A percentile compares a stretch with the other conserved stretches of the same genome.
phyloP scores from a whole-genome alignment of 2,113 vertebrate genomes.

The Stegostoma tigrinum region DNA sequence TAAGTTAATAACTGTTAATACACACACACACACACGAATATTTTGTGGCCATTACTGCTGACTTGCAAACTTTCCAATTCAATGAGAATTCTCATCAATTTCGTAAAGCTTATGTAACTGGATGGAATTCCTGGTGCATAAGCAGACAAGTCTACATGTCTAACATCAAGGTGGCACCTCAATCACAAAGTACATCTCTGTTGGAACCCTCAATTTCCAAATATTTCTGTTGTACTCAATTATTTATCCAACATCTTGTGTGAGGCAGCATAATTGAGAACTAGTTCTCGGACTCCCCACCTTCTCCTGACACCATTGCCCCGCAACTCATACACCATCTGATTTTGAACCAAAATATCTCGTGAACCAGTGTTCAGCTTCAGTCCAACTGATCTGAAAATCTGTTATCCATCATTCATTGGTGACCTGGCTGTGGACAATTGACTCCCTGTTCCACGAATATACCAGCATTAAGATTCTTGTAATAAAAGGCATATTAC shows the following conservation, averaged over 20 bases:
- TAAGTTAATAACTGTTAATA: neutral
- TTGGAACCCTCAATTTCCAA: neutral
- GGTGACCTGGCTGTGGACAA: neutral
- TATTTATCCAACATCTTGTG: neutral
- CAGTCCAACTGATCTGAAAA: neutral
- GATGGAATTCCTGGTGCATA: neutral
- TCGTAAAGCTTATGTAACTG: neutral
- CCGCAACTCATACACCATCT: neutral
- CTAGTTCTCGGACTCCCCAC: too few relatives aligned
- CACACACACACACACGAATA: neutral
- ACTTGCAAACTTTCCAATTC: neutral
- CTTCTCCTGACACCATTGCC: too few relatives aligned
- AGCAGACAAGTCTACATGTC: neutral
- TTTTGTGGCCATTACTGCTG: neutral
- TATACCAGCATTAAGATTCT: neutral
- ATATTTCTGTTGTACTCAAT: neutral
- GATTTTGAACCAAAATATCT: neutral
- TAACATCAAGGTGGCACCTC: neutral
- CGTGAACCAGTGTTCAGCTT: neutral
- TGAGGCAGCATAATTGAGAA: neutral
- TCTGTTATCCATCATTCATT: neutral
- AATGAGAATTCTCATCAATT: neutral
- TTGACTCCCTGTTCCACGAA: neutral
- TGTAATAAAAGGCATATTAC: neutral
- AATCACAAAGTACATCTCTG: neutral